Evolutionary conservation across 2,113 vertebrate genomes (phyloP), one percentile per base, ranked within the genome.

Genomic region (Thinocorus orbignyianus): DNA sequence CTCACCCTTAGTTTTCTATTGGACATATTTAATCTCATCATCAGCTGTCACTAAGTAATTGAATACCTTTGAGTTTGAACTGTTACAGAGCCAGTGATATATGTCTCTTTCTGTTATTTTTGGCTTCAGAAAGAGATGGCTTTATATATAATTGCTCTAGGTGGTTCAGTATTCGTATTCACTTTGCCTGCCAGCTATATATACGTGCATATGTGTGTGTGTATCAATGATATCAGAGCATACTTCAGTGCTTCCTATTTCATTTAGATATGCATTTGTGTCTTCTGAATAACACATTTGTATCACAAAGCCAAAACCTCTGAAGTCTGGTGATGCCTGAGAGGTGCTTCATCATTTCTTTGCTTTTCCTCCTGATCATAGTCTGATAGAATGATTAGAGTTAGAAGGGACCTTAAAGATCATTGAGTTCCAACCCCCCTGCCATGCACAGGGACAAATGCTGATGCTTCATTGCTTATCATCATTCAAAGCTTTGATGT

Each of bases 41-140:
- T 97, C 94, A 95, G 70, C 70, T 93, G 73, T 86, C 86, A 95
- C 87, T 48, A 95, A 92, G 93, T 97, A 96, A 97, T 90, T 95
- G 92, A 96, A 88, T 92, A 94, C 54, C 73, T 62, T 28, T 35
- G 77, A 90, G 26, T 82, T 76, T 95, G 74, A 95, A 83, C n/a
- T 79, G 52, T 68, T 78, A 39, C 37, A 77, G 62, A 95, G 16
- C 19, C 60, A 92, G 22, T 54, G 58, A 72, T 88, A 44, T 19
- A 71, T 80, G 79, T 60, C 96, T 73, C 24, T 39, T 92, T 18
- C 62, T 80, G 54, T 96, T 92, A 68, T 66, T 94, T 96, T 89
- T 90, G 54, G 30, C 35, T 94, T 95, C 54, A 81, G 70, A 95
- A 93, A 86, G 68, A 95, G 74, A 71, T 24, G 24, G 17, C 12